Percentiles rank a stretch among this genome's conserved stretches.
Evolutionary conservation across 2,113 vertebrate species (phyloP).

Genomic region (Brachypodius melanocephalos): DNA sequence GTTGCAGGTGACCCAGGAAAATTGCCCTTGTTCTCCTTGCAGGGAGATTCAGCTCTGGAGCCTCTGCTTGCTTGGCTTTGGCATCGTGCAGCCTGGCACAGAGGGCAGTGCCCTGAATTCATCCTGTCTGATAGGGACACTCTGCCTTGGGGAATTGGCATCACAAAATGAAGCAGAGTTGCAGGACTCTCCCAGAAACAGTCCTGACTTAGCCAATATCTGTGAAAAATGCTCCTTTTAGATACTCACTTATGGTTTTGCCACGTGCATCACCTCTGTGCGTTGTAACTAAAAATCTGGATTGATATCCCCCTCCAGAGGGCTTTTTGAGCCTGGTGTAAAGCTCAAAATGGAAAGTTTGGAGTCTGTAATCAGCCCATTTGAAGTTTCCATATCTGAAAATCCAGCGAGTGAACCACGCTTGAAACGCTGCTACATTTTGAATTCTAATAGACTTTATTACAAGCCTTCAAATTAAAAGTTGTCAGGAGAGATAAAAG

Average conservation of each 20-base stretch:
- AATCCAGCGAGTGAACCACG: not conserved
- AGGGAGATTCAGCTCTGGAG: fast-evolving
- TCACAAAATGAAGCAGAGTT: not conserved
- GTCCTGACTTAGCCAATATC: not conserved
- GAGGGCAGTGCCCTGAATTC: not conserved
- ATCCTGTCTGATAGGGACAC: fast-evolving
- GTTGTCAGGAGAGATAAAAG: conserved; percentile 71
- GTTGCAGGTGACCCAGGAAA: not conserved
- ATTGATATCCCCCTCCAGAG: not conserved
- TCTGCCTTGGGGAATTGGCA: not conserved
- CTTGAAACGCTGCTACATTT: conserved; percentile 35
- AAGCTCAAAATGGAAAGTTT: conserved; percentile 3
- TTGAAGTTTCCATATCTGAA: conserved; percentile 45
- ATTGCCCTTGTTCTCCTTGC: not conserved
- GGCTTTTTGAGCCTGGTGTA: not conserved
- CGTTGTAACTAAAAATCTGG: not conserved
- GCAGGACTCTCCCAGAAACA: not conserved
- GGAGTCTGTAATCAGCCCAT: conserved; percentile 9
- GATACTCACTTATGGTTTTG: not conserved
- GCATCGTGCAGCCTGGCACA: not conserved
- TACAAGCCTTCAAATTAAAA: conserved; percentile 74
- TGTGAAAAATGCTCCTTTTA: not conserved
- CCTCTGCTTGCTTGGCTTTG: not conserved
- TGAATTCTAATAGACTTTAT: conserved; percentile 70
- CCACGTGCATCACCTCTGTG: not conserved